phyloP scores from a whole-genome alignment of 2,113 vertebrate genomes.

The Terrapene triunguis region DNA sequence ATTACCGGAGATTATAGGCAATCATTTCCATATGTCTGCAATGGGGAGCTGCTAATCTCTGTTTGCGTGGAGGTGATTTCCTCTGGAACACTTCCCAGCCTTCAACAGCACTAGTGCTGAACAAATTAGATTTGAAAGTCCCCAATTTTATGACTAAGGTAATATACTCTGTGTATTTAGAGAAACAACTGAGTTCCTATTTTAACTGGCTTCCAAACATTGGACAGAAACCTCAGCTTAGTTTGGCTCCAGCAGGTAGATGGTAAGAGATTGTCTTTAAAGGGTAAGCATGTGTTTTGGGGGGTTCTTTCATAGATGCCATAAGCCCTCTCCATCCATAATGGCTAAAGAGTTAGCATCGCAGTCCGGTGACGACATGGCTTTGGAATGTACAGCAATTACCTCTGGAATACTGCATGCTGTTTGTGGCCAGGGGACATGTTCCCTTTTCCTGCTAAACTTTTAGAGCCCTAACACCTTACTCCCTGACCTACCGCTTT shows the following conservation, averaged over 20 bases:
- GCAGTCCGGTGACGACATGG: constrained; percentile 69
- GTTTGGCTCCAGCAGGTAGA: constrained; percentile 76
- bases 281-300: constrained; percentile 73
- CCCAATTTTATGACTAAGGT: constrained; percentile 89
- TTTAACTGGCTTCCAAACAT: constrained; percentile 82
- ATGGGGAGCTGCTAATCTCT: constrained; percentile 95
- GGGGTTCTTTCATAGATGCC: constrained; percentile 53
- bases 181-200: constrained; percentile 85
- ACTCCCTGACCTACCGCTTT: constrained; percentile 68
- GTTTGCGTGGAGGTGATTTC: constrained; percentile 95
- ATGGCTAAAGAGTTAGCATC: constrained; percentile 58
- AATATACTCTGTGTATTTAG: constrained; percentile 86
- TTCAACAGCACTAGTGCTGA: constrained; percentile 85
- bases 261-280: constrained; percentile 61
- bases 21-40: constrained; percentile 98
- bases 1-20: constrained; percentile 96
- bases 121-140: constrained; percentile 91
- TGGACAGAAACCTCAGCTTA: constrained; percentile 84
- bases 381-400: constrained; percentile 81
- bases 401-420: constrained; percentile 72
- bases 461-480: constrained; percentile 69
- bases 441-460: constrained; percentile 61
- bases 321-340: constrained; percentile 66
- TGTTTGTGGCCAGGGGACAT: constrained; percentile 55
- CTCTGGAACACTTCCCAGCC: constrained; percentile 90